Conservation (phyloP, 2,888 invertebrate genomes). For the Melanchra persicariae region DNA sequence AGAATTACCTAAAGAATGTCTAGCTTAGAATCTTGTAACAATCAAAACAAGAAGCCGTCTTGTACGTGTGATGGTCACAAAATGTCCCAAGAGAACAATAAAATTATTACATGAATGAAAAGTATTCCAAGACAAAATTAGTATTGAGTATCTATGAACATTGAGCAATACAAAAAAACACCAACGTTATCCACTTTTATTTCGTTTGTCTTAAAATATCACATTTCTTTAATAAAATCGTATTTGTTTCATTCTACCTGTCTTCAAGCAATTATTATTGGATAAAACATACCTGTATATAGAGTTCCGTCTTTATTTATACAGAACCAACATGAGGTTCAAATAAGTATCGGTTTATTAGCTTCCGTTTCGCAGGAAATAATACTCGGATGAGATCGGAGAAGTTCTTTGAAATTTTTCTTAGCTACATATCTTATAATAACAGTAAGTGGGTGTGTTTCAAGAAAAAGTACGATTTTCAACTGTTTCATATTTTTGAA, state of each 20-base stretch:
- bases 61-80: too few relatives aligned
- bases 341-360: constrained; percentile 25
- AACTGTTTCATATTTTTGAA: neutral
- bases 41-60: too few relatives aligned
- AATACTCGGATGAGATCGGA: constrained; percentile 8
- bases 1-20: too few relatives aligned
- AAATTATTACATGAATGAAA: too few relatives aligned
- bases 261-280: constrained; percentile 30
- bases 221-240: constrained; percentile 11
- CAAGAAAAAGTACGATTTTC: neutral
- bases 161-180: neutral
- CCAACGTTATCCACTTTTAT: neutral
- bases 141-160: neutral
- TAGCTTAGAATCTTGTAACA: too few relatives aligned
- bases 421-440: neutral
- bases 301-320: constrained; percentile 20
- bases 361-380: constrained; percentile 32
- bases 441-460: neutral
- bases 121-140: neutral
- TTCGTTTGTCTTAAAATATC: neutral
- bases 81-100: too few relatives aligned
- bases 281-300: constrained; percentile 13
- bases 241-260: constrained; percentile 8
- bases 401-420: constrained; percentile 18
- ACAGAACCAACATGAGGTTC: neutral